phyloP scores from a whole-genome alignment of 2,888 invertebrate genomes.

The Drosophila emarginata region DNA sequence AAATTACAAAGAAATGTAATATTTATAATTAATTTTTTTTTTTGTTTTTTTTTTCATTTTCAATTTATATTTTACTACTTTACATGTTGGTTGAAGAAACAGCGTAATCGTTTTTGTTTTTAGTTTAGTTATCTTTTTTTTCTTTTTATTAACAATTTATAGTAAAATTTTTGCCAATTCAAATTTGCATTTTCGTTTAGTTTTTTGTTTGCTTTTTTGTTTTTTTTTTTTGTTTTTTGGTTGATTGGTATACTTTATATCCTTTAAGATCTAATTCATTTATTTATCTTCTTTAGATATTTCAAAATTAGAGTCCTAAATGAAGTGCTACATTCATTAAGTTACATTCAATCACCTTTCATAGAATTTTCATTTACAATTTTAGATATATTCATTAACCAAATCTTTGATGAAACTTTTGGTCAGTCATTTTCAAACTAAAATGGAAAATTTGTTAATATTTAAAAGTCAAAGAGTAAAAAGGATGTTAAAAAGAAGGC shows the following conservation, averaged over 20 bases:
- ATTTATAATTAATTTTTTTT: slow-evolving; percentile 26
- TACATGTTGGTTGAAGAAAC: slow-evolving; percentile 41
- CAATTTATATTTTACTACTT: slow-evolving; percentile 58
- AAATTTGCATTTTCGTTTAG: slow-evolving; percentile 17
- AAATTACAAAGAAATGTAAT: slow-evolving; percentile 4
- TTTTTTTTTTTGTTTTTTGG: slow-evolving; percentile 43
- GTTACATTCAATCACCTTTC: slow-evolving; percentile 2
- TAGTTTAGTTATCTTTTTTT: slow-evolving; percentile 28
- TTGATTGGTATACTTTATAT: slow-evolving; percentile 80
- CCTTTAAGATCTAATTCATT: slow-evolving; percentile 73
- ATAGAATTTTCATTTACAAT: slow-evolving; percentile 11
- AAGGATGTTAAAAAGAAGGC: no score
- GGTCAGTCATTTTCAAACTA: no score
- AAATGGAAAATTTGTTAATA: no score
- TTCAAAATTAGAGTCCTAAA: not conserved
- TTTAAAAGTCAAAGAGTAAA: no score
- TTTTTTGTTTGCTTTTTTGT: slow-evolving; percentile 42
- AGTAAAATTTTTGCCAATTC: slow-evolving; percentile 11
- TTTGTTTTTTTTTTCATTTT: slow-evolving; percentile 33
- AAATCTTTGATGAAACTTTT: no score
- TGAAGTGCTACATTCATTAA: not conserved
- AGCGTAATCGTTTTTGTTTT: slow-evolving; percentile 38
- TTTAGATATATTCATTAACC: no score
- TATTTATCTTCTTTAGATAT: not conserved
- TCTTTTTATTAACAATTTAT: slow-evolving; percentile 57